These are phyloP conservation scores for Drosophila peninsularis DNA, from an alignment of 2,888 invertebrate species.

Conservation along the genomic window DNA sequence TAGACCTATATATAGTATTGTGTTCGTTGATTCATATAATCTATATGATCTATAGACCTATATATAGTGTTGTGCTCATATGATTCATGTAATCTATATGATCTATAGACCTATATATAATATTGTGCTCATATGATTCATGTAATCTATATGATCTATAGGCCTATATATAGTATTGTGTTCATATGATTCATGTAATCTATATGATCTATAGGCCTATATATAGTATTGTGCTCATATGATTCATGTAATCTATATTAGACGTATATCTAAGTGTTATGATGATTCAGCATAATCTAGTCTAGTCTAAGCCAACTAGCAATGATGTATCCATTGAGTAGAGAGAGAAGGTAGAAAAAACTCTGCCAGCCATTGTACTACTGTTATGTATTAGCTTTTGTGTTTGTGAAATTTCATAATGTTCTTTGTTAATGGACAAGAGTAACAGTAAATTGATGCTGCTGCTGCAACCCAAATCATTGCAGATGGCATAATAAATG, in stretches of 20 bases:
- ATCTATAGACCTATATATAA: too few species aligned
- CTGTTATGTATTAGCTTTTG: background rate
- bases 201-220: background rate
- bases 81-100: too few species aligned
- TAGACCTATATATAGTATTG: too few species aligned
- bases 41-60: too few species aligned
- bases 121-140: too few species aligned
- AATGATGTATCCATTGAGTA: too few species aligned
- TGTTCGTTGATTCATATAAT: too few species aligned
- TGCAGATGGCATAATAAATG: constrained; percentile 8
- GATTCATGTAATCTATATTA: background rate
- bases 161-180: background rate
- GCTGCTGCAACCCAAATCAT: constrained; percentile 10
- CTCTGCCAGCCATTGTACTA: background rate
- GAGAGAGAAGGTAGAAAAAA: too few species aligned
- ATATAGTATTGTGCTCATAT: too few species aligned
- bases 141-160: too few species aligned
- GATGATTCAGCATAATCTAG: background rate
- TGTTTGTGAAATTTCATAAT: background rate
- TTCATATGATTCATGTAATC: background rate
- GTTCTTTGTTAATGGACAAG: background rate
- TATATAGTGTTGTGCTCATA: too few species aligned
- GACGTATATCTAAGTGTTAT: too few species aligned
- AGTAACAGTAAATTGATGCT: background rate
- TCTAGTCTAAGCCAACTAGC: background rate